Percentiles rank a stretch among this genome's conserved stretches.
Evolutionary conservation across 2,888 invertebrate species (phyloP).

Genomic region (Drosophila pseudotakahashii): DNA sequence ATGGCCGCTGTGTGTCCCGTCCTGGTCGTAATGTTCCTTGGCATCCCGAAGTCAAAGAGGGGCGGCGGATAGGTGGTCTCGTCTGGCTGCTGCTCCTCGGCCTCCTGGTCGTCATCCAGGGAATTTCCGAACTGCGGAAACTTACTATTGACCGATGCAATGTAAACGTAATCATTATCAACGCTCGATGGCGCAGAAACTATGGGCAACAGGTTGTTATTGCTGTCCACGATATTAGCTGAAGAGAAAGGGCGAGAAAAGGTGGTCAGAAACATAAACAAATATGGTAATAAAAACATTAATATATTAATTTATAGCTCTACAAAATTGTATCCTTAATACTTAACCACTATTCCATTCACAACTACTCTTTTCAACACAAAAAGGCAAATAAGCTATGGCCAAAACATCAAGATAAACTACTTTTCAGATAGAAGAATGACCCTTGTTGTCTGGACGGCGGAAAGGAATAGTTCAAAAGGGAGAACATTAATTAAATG

Average conservation of each 20-base stretch:
- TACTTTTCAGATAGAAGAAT: slow-evolving; percentile 34
- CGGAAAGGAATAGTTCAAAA: slow-evolving; percentile 16
- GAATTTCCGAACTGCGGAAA: slow-evolving; percentile 67
- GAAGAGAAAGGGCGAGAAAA: neutral
- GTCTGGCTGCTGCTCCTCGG: slow-evolving; percentile 56
- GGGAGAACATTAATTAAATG: slow-evolving; percentile 76
- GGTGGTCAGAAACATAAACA: neutral
- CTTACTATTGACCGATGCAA: slow-evolving; percentile 65
- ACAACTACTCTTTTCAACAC: neutral
- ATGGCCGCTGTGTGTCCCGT: slow-evolving; percentile 95
- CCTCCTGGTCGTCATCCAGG: slow-evolving; percentile 51
- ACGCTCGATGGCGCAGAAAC: slow-evolving; percentile 47
- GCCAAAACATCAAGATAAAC: slow-evolving; percentile 10
- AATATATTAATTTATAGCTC: too few species aligned
- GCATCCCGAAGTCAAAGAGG: slow-evolving; percentile 93
- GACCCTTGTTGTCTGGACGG: neutral
- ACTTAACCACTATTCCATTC: neutral
- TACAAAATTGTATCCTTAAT: neutral
- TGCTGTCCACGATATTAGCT: slow-evolving; percentile 35
- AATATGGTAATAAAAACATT: too few species aligned
- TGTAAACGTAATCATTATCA: slow-evolving; percentile 69
- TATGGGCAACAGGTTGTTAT: slow-evolving; percentile 69
- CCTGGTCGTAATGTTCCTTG: slow-evolving; percentile 93
- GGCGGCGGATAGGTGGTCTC: slow-evolving; percentile 85
- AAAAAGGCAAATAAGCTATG: neutral